Conservation (phyloP, 2,113 vertebrate genomes). For the Xyliphius kryptos region DNA sequence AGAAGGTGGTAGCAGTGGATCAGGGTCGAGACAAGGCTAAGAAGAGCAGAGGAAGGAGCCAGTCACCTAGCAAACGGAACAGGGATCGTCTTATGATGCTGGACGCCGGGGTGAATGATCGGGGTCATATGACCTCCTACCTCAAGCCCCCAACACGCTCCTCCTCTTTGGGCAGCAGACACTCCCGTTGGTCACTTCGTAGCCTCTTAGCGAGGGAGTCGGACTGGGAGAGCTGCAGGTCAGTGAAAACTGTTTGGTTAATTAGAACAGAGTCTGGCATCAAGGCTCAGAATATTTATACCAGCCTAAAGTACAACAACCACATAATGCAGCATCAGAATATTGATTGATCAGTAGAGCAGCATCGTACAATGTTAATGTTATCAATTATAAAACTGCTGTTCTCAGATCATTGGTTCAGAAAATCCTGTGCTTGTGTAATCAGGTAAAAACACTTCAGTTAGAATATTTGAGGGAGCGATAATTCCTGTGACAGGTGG, state of each 20-base stretch:
- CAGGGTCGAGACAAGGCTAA: background rate
- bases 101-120: conserved; percentile 36
- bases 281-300: no score
- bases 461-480: no score
- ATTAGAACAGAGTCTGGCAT: no score
- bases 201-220: conserved; percentile 65
- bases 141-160: conserved; percentile 52
- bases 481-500: no score
- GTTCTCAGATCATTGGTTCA: no score
- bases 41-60: conserved; percentile 1
- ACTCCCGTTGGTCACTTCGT: conserved; percentile 64
- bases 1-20: background rate
- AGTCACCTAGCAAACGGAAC: background rate
- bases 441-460: no score
- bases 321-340: no score
- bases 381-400: no score
- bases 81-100: background rate
- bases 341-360: no score
- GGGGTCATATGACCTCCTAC: conserved; percentile 41
- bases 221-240: conserved; percentile 67
- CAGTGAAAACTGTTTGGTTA: conserved; percentile 56
- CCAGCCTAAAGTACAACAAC: no score
- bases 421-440: no score
- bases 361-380: background rate
- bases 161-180: conserved; percentile 59